Conservation (phyloP, 1,140 invertebrate species). For the Kradibia gibbosae region DNA sequence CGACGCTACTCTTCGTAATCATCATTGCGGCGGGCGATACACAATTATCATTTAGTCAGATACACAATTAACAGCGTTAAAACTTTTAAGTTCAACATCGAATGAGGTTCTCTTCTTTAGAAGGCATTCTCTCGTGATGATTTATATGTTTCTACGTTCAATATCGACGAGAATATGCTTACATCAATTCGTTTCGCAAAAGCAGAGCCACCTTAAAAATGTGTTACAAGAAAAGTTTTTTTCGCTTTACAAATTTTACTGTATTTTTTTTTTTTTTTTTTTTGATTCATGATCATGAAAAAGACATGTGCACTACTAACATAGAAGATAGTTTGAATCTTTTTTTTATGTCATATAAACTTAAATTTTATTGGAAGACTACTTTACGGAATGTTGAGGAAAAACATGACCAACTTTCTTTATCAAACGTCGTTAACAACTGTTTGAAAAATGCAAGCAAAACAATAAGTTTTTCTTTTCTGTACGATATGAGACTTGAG, state of each 20-base stretch:
- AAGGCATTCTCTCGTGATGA: slow-evolving; percentile 67
- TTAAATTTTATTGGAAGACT: slow-evolving; percentile 53
- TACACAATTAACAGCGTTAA: slow-evolving; percentile 72
- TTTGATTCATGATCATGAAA: slow-evolving; percentile 33
- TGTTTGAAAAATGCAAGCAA: slow-evolving; percentile 30
- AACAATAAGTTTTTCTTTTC: slow-evolving; percentile 11
- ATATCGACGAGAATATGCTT: slow-evolving; percentile 50
- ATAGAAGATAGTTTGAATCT: slow-evolving; percentile 5
- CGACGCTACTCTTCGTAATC: slow-evolving; percentile 36
- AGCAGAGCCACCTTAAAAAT: slow-evolving; percentile 48
- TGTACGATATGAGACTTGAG: slow-evolving; percentile 25
- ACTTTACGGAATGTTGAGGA: slow-evolving; percentile 50
- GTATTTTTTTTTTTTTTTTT: not conserved
- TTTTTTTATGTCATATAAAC: slow-evolving; percentile 23
- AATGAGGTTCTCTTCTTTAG: slow-evolving; percentile 69
- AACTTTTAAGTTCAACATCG: slow-evolving; percentile 72
- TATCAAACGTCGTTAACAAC: not conserved
- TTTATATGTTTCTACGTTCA: slow-evolving; percentile 56
- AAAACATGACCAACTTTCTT: slow-evolving; percentile 39
- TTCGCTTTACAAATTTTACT: not conserved
- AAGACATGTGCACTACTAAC: slow-evolving; percentile 1
- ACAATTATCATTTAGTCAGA: slow-evolving; percentile 54
- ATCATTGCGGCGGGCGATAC: slow-evolving; percentile 26
- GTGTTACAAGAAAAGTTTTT: slow-evolving; percentile 18
- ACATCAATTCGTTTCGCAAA: slow-evolving; percentile 41